Evolutionary conservation across 2,888 invertebrate genomes (phyloP).

Genomic region (Sinelater perroti): DNA sequence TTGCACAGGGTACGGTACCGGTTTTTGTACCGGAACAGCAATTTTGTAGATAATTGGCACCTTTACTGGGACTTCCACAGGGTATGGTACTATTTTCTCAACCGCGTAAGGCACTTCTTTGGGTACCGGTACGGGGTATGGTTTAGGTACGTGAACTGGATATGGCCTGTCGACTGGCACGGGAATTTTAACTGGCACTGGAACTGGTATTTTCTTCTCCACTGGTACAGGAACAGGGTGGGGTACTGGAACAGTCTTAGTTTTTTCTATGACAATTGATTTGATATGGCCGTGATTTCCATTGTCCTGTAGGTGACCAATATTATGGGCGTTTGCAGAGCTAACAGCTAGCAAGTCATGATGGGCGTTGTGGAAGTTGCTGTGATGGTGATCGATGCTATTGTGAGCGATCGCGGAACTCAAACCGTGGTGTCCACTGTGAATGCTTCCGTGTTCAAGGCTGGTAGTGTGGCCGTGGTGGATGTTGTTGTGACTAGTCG

Average conservation of each 20-base stretch:
- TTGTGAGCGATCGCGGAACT: too few species aligned
- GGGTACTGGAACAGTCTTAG: slow-evolving; percentile 61
- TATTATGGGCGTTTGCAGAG: too few species aligned
- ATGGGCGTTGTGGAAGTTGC: too few species aligned
- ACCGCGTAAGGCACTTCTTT: slow-evolving; percentile 63
- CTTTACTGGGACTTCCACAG: slow-evolving; percentile 57
- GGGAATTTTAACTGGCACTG: slow-evolving; percentile 53
- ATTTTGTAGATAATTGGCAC: slow-evolving; percentile 56
- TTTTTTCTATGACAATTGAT: slow-evolving; percentile 60
- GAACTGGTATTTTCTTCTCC: slow-evolving; percentile 51
- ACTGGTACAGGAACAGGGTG: slow-evolving; percentile 59
- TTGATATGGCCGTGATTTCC: slow-evolving; percentile 36
- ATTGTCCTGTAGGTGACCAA: too few species aligned
- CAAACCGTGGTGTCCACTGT: slow-evolving; percentile 6
- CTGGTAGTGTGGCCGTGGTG: slow-evolving; percentile 18
- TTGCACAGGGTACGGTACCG: slow-evolving; percentile 57
- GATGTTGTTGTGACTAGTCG: too few species aligned
- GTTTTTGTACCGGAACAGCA: slow-evolving; percentile 54
- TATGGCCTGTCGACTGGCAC: slow-evolving; percentile 64
- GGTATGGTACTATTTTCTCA: slow-evolving; percentile 62
- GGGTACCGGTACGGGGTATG: slow-evolving; percentile 63
- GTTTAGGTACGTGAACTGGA: slow-evolving; percentile 61
- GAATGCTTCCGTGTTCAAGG: slow-evolving; percentile 26
- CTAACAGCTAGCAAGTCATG: too few species aligned
- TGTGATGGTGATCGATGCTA: slow-evolving; percentile 26